These are phyloP conservation scores for Labia minor DNA, from an alignment of 2,888 invertebrate species.

Conservation along the genomic window DNA sequence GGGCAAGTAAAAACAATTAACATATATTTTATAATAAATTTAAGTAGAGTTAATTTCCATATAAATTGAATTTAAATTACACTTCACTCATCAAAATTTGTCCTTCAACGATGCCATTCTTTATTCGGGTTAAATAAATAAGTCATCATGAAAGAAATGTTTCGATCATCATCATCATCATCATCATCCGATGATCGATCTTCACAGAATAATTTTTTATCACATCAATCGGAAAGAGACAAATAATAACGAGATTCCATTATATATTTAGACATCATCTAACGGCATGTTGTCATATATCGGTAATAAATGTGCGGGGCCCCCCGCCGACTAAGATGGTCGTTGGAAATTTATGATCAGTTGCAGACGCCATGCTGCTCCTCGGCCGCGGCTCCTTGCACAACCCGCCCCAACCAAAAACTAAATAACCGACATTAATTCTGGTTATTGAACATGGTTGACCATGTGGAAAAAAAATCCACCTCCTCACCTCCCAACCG, in stretches of 20 bases:
- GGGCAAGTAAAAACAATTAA: too few relatives aligned
- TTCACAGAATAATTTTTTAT: not conserved
- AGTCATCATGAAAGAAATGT: too few relatives aligned
- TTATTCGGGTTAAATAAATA: too few relatives aligned
- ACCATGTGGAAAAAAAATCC: not conserved
- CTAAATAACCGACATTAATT: not conserved
- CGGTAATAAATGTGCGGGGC: not conserved
- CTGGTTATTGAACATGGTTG: not conserved
- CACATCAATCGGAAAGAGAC: not conserved
- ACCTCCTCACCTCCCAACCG: too few relatives aligned
- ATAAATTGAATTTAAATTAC: too few relatives aligned
- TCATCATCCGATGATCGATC: not conserved
- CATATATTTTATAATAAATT: too few relatives aligned
- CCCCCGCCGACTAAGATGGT: not conserved
- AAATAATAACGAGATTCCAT: conserved; percentile 13
- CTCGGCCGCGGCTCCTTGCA: not conserved
- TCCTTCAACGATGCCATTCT: too few relatives aligned
- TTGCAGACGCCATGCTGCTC: not conserved
- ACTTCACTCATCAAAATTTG: too few relatives aligned
- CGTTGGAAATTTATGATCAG: not conserved
- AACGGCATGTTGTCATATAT: conserved; percentile 13
- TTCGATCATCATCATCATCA: too few relatives aligned
- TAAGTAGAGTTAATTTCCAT: too few relatives aligned
- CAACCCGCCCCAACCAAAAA: not conserved
- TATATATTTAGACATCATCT: conserved; percentile 3